phyloP scores from a whole-genome alignment of 1,140 invertebrate species.

The Philopotamus ludificatus region DNA sequence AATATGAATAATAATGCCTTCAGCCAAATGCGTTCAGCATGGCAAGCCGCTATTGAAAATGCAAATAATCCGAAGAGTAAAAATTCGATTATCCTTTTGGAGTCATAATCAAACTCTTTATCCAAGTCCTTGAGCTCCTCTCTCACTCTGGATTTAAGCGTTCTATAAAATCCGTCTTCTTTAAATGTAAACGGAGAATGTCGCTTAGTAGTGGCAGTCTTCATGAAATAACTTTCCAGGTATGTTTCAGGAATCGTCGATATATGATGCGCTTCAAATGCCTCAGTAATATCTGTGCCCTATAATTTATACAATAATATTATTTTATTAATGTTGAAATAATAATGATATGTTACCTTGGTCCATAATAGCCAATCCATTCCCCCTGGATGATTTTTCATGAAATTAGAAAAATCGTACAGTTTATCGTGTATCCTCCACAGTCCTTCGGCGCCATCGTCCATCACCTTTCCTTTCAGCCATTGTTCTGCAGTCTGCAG shows the following conservation, averaged over 20 bases:
- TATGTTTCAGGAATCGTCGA: conserved; percentile 55
- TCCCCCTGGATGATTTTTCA: conserved; percentile 74
- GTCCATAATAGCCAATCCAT: conserved; percentile 70
- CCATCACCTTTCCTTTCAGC: conserved; percentile 64
- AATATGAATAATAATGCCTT: conserved; percentile 10
- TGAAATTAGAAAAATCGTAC: conserved; percentile 72
- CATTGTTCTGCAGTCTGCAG: conserved; percentile 55
- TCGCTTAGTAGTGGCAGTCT: conserved; percentile 57
- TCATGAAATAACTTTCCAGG: conserved; percentile 63
- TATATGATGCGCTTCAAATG: conserved; percentile 68
- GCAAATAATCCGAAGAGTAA: conserved; percentile 14
- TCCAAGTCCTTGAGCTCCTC: conserved; percentile 54
- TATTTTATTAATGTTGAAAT: not conserved
- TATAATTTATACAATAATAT: conserved; percentile 43
- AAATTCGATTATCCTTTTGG: conserved; percentile 24
- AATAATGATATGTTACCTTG: conserved; percentile 50
- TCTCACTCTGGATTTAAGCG: conserved; percentile 60
- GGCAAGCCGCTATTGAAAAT: conserved; percentile 16
- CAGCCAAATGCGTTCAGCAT: not conserved
- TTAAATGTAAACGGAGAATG: conserved; percentile 68
- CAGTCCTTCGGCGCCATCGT: conserved; percentile 72
- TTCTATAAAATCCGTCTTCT: conserved; percentile 68
- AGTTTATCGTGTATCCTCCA: conserved; percentile 77
- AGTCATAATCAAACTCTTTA: conserved; percentile 31
- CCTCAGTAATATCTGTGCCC: conserved; percentile 76